Conservation (phyloP, 2,113 vertebrate genomes). For the Toxotes jaculatrix region DNA sequence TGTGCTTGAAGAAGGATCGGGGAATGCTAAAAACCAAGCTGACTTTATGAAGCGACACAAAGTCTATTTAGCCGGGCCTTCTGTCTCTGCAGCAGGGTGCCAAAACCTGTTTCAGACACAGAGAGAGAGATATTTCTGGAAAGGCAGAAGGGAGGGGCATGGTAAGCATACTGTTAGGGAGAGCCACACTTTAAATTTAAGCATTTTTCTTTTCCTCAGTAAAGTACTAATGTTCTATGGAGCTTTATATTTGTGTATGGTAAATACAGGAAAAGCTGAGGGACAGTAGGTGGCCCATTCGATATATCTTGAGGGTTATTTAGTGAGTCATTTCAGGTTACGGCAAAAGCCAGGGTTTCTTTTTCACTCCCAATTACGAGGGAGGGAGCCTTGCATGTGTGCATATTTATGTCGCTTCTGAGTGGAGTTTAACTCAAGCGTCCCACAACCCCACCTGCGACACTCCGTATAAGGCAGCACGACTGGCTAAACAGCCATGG, state of each 20-base stretch:
- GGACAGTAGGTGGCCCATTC: not conserved
- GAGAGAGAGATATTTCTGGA: slow-evolving; percentile 22
- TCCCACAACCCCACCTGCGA: slow-evolving; percentile 24
- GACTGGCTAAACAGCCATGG: slow-evolving; percentile 71
- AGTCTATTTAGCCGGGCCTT: slow-evolving; percentile 61
- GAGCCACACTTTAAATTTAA: slow-evolving; percentile 21
- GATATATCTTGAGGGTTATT: slow-evolving; percentile 22
- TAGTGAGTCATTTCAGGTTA: slow-evolving; percentile 14
- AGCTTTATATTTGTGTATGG: not conserved
- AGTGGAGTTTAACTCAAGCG: slow-evolving; percentile 48
- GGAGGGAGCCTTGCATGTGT: slow-evolving; percentile 15
- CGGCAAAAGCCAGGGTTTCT: slow-evolving; percentile 16
- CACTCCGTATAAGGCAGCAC: slow-evolving; percentile 55
- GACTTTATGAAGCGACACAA: slow-evolving; percentile 59
- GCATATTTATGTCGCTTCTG: slow-evolving; percentile 54
- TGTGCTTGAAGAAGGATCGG: slow-evolving; percentile 14
- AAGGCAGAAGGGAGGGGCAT: slow-evolving; percentile 42
- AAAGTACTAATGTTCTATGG: slow-evolving; percentile 4
- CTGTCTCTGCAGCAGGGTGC: slow-evolving; percentile 62
- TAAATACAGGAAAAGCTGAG: slow-evolving; percentile 15
- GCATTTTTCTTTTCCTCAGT: slow-evolving; percentile 17
- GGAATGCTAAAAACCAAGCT: slow-evolving; percentile 30
- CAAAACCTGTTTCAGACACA: slow-evolving; percentile 62
- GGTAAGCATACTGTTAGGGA: slow-evolving; percentile 1
- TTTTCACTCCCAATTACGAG: slow-evolving; percentile 31